phyloP scores from a whole-genome alignment of 2,888 invertebrate genomes.

The Nemotelus pantherinus region DNA sequence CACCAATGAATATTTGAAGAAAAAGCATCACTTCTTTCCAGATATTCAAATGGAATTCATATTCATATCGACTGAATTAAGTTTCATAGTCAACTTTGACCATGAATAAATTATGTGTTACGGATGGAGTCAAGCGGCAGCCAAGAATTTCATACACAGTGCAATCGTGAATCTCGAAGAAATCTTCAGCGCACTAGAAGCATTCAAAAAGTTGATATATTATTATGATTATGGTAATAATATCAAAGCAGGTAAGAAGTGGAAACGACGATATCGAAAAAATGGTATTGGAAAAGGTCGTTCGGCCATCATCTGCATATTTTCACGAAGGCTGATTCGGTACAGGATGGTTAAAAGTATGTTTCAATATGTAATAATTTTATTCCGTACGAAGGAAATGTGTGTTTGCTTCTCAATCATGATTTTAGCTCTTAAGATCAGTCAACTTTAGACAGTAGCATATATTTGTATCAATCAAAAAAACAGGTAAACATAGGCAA shows the following conservation, averaged over 20 bases:
- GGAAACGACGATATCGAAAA: conserved; percentile 17
- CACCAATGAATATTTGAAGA: conserved; percentile 10
- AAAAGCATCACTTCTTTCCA: conserved; percentile 31
- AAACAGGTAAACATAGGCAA: too few relatives aligned
- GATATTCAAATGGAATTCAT: conserved; percentile 43
- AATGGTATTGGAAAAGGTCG: conserved; percentile 13
- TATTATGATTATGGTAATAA: conserved; percentile 42
- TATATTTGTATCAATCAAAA: too few relatives aligned
- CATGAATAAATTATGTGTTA: conserved; percentile 41
- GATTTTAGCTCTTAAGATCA: too few relatives aligned
- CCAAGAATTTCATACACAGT: conserved; percentile 25
- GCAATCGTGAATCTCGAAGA: background rate
- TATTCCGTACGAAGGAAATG: too few relatives aligned
- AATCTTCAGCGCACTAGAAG: conserved; percentile 15
- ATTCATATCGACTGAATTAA: conserved; percentile 42
- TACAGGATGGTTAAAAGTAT: background rate
- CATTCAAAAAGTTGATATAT: conserved; percentile 35
- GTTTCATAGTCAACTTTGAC: conserved; percentile 43
- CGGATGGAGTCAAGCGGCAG: conserved; percentile 3
- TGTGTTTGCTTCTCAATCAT: too few relatives aligned
- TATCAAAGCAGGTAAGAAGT: background rate
- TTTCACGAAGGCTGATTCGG: background rate
- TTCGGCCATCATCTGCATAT: conserved; percentile 26
- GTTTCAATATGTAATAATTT: too few relatives aligned
- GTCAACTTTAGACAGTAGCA: too few relatives aligned